phyloP scores from a whole-genome alignment of 1,140 invertebrate genomes.

The Tenebrio molitor region DNA sequence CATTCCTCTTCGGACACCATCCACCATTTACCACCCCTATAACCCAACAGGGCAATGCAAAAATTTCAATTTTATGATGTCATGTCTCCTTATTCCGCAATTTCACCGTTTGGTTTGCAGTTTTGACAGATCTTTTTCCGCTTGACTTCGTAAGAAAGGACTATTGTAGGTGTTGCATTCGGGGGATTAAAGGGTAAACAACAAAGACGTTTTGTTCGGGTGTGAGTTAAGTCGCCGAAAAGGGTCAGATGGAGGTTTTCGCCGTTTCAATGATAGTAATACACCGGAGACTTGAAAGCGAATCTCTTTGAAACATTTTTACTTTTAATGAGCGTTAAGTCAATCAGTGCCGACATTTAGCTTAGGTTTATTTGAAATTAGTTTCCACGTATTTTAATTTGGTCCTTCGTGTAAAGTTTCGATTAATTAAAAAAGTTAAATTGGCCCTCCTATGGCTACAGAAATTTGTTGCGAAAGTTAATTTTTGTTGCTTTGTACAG shows the following conservation, averaged over 20 bases:
- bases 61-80: conserved; percentile 22
- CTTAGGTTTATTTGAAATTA: too few relatives aligned
- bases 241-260: background rate
- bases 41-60: background rate
- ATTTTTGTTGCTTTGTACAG: background rate
- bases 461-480: conserved; percentile 6
- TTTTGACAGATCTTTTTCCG: conserved; percentile 28
- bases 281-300: too few relatives aligned
- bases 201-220: conserved; percentile 17
- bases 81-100: too few relatives aligned
- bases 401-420: background rate
- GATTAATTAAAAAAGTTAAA: conserved; percentile 35
- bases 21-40: background rate
- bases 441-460: conserved; percentile 1
- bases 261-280: too few relatives aligned
- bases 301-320: background rate
- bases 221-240: conserved; percentile 5
- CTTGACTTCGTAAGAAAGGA: conserved; percentile 15
- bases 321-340: background rate
- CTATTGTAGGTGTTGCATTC: conserved; percentile 28
- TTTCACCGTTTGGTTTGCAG: background rate
- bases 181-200: conserved; percentile 11
- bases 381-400: conserved; percentile 21
- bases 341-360: too few relatives aligned
- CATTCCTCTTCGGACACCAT: conserved; percentile 29